Percentiles rank a stretch among this genome's conserved stretches.
Evolutionary conservation across 1,140 invertebrate species (phyloP).

Genomic region (Periplaneta americana): DNA sequence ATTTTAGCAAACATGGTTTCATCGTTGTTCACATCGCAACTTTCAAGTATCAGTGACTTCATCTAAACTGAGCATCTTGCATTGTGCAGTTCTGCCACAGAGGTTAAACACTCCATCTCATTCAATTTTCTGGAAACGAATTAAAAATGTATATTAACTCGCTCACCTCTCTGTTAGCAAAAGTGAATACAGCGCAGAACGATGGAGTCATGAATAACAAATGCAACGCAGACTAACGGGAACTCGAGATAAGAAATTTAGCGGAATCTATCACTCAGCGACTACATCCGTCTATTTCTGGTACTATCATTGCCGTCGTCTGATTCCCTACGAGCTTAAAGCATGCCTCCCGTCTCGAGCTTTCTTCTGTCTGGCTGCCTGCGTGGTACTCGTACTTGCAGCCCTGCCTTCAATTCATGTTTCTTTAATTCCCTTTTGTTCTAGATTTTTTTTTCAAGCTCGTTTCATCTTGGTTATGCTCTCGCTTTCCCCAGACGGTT

Average conservation of each 20-base stretch:
- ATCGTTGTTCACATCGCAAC: too few species aligned
- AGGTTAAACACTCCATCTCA: not conserved
- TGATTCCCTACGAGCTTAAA: not conserved
- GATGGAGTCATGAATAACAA: not conserved
- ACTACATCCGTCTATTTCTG: not conserved
- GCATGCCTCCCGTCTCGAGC: not conserved
- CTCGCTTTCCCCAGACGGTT: not conserved
- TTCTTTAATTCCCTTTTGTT: not conserved
- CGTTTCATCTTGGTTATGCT: not conserved
- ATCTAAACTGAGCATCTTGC: too few species aligned
- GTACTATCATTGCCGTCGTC: not conserved
- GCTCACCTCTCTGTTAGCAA: not conserved
- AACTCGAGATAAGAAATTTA: not conserved
- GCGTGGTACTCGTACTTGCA: not conserved
- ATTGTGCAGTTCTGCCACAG: too few species aligned
- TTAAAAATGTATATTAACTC: not conserved
- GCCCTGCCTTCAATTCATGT: not conserved
- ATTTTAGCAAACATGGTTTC: too few species aligned
- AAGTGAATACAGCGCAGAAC: not conserved
- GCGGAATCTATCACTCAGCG: not conserved
- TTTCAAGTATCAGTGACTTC: too few species aligned
- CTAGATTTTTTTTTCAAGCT: not conserved
- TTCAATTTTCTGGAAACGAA: not conserved
- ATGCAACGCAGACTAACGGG: not conserved
- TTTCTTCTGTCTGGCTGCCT: not conserved